Conservation (phyloP, 2,888 invertebrate species). For the Polylopha cassiicola region DNA sequence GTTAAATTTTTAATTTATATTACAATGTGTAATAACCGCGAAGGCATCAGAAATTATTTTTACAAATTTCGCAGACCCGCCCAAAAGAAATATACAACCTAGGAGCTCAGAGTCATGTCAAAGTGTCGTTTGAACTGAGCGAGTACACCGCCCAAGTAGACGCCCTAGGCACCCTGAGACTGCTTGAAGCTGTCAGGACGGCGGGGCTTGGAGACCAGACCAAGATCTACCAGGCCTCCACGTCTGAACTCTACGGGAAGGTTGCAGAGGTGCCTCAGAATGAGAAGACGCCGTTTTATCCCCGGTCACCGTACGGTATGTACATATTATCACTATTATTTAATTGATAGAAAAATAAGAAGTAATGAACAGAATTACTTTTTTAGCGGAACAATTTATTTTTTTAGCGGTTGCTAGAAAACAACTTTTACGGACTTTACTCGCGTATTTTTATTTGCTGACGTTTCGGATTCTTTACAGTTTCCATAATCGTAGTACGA, state of each 20-base stretch:
- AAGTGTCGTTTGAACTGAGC: conserved; percentile 98
- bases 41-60: conserved; percentile 1
- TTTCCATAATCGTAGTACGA: too few relatives aligned
- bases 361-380: too few relatives aligned
- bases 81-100: conserved; percentile 98
- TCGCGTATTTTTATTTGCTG: too few relatives aligned
- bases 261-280: conserved; percentile 94
- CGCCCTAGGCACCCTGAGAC: conserved; percentile 93
- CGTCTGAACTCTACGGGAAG: conserved; percentile 96
- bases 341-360: too few relatives aligned
- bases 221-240: conserved; percentile 96
- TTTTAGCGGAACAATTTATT: too few relatives aligned
- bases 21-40: too few relatives aligned
- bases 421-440: too few relatives aligned
- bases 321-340: conserved; percentile 11
- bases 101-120: conserved; percentile 99
- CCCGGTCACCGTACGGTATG: conserved; percentile 96
- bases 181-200: conserved; percentile 94
- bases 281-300: conserved; percentile 97
- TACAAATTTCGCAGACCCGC: conserved; percentile 56
- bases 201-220: conserved; percentile 89
- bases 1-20: too few relatives aligned
- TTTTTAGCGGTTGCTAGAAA: too few relatives aligned
- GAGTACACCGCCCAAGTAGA: conserved; percentile 99
- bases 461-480: too few relatives aligned